Percentiles rank a stretch among this genome's conserved stretches.
These are phyloP conservation scores for Xiphophorus couchianus DNA, from an alignment of 2,113 vertebrate genomes.

Conservation along the genomic window DNA sequence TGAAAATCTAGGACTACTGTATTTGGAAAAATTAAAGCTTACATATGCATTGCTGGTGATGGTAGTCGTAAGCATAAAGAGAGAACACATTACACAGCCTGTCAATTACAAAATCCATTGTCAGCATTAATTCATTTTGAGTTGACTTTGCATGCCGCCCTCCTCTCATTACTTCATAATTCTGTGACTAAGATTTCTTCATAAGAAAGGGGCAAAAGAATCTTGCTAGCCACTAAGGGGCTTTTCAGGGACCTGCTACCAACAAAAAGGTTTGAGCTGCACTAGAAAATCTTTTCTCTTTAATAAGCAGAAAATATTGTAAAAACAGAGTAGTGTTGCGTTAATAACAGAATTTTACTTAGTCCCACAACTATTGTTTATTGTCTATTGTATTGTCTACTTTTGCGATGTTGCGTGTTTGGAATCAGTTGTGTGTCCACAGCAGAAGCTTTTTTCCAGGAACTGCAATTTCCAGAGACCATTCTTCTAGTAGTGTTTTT, in stretches of 20 bases:
- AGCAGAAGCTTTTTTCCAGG: background rate
- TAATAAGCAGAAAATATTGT: background rate
- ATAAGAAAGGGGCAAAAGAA: background rate
- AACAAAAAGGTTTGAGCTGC: background rate
- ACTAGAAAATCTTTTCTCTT: background rate
- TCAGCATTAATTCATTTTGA: slow-evolving; percentile 47
- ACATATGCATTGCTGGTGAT: slow-evolving; percentile 30
- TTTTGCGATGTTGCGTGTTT: background rate
- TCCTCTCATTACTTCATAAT: background rate
- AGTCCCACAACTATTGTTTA: no score
- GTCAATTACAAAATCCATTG: slow-evolving; percentile 54
- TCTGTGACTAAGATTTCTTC: background rate
- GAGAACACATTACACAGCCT: slow-evolving; percentile 43
- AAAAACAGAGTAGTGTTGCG: background rate
- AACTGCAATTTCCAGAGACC: background rate
- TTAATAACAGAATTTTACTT: background rate
- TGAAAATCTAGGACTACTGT: slow-evolving; percentile 50
- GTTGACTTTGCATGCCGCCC: slow-evolving; percentile 22
- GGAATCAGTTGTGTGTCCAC: background rate
- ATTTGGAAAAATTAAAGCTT: slow-evolving; percentile 46
- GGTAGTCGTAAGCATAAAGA: slow-evolving; percentile 29
- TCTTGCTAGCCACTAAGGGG: background rate
- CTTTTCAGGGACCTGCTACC: background rate
- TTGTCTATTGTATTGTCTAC: background rate
- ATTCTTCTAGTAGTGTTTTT: background rate